Evolutionary conservation across 2,113 vertebrate genomes (phyloP).

Genomic region (sheep (Ovis aries)): DNA sequence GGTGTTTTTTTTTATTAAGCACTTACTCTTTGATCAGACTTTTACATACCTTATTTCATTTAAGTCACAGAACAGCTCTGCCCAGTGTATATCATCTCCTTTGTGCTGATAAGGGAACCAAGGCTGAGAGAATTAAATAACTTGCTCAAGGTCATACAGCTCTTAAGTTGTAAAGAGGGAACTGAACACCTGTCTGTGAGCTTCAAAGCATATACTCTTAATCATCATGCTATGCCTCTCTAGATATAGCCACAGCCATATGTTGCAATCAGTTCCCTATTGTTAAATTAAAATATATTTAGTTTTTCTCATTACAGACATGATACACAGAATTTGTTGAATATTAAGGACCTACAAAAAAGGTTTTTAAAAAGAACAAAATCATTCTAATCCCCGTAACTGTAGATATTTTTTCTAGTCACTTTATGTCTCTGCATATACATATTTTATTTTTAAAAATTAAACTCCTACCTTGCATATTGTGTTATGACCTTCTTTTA

Average conservation of each 20-base stretch:
- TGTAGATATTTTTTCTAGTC: neutral
- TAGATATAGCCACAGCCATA: constrained; percentile 20
- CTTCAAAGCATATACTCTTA: constrained; percentile 46
- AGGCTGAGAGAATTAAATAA: constrained; percentile 9
- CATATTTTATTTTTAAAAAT: neutral
- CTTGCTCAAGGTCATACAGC: constrained; percentile 51
- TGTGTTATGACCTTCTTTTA: neutral
- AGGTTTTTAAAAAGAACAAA: constrained; percentile 4
- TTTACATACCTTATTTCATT: constrained; percentile 46
- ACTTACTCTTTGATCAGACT: constrained; percentile 43
- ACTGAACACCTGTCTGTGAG: constrained; percentile 47
- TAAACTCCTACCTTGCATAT: neutral
- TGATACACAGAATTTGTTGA: neutral
- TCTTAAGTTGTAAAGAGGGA: constrained; percentile 49
- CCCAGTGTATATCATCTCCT: neutral
- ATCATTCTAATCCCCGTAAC: neutral
- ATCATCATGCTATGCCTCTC: neutral
- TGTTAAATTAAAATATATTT: constrained; percentile 66
- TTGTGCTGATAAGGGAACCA: constrained; percentile 20
- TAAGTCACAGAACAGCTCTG: constrained; percentile 21
- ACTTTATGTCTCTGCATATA: neutral
- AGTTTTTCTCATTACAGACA: constrained; percentile 47
- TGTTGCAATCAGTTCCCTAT: constrained; percentile 59
- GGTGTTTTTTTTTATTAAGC: constrained; percentile 27
- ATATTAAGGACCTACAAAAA: constrained; percentile 44